These are phyloP conservation scores for Acromyrmex heyeri DNA, from an alignment of 1,140 invertebrate species.

Conservation along the genomic window DNA sequence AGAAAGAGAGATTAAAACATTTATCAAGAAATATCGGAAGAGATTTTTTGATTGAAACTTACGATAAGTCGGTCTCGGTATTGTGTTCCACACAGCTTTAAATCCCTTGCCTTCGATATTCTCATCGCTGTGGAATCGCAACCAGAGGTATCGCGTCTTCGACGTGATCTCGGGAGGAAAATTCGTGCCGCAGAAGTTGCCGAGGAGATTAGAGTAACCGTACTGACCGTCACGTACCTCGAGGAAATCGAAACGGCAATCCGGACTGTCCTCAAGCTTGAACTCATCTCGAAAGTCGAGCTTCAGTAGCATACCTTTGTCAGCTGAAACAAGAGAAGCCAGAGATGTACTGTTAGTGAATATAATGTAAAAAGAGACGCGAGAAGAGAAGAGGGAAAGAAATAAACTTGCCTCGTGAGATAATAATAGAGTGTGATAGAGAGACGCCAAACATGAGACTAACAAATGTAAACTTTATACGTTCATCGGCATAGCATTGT, in stretches of 20 bases:
- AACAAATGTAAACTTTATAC: conserved; percentile 8
- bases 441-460: not conserved
- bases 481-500: not conserved
- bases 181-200: conserved; percentile 91
- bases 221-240: conserved; percentile 95
- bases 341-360: conserved; percentile 22
- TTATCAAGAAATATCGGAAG: not conserved
- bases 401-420: not conserved
- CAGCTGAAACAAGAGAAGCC: conserved; percentile 88
- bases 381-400: no score
- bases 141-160: conserved; percentile 92
- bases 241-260: conserved; percentile 94
- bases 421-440: not conserved
- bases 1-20: not conserved
- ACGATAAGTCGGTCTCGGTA: conserved; percentile 87
- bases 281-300: conserved; percentile 95
- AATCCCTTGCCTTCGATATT: conserved; percentile 95
- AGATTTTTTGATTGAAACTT: conserved; percentile 73
- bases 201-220: conserved; percentile 91
- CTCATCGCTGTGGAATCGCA: conserved; percentile 94
- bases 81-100: conserved; percentile 91
- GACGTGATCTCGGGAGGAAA: conserved; percentile 93
- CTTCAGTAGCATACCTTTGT: conserved; percentile 90
- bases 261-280: conserved; percentile 91
- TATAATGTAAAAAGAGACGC: not conserved